Evolutionary conservation across 1,140 invertebrate species (phyloP).

Genomic region (Bombus sibiricus): DNA sequence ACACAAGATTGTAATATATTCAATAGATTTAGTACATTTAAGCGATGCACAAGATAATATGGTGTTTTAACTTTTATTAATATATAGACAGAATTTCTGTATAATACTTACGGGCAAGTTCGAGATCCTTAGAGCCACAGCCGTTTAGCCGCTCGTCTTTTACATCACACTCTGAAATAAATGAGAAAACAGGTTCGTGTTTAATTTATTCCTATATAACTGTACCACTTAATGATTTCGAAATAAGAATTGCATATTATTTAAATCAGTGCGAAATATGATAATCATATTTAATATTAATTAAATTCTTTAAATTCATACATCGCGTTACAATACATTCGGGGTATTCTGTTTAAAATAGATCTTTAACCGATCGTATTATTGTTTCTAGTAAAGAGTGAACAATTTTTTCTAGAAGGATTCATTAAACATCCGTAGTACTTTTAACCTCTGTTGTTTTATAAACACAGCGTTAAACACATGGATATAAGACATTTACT

Average conservation of each 20-base stretch:
- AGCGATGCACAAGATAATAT: neutral
- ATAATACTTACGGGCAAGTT: conserved; percentile 84
- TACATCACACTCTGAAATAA: conserved; percentile 88
- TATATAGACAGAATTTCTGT: neutral
- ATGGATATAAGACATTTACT: no score
- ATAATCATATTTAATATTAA: neutral
- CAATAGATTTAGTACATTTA: fast-evolving
- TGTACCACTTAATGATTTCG: neutral
- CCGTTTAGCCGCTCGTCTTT: conserved; percentile 90
- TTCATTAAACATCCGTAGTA: no score
- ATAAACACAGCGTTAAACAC: no score
- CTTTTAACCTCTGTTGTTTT: no score
- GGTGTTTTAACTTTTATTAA: fast-evolving
- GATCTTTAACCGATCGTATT: neutral
- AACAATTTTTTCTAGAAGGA: no score
- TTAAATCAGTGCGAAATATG: neutral
- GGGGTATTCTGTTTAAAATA: neutral
- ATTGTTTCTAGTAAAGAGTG: no score
- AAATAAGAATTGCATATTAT: neutral
- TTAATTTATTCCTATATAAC: neutral
- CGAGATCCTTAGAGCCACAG: conserved; percentile 88
- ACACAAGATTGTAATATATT: neutral
- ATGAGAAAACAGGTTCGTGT: conserved; percentile 3
- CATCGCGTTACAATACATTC: neutral
- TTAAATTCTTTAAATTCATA: neutral